A percentile compares a stretch with the other conserved stretches of the same genome.
phyloP scores from a whole-genome alignment of 92 coral and sea anemone genomes.

The Micromussa lordhowensis region DNA sequence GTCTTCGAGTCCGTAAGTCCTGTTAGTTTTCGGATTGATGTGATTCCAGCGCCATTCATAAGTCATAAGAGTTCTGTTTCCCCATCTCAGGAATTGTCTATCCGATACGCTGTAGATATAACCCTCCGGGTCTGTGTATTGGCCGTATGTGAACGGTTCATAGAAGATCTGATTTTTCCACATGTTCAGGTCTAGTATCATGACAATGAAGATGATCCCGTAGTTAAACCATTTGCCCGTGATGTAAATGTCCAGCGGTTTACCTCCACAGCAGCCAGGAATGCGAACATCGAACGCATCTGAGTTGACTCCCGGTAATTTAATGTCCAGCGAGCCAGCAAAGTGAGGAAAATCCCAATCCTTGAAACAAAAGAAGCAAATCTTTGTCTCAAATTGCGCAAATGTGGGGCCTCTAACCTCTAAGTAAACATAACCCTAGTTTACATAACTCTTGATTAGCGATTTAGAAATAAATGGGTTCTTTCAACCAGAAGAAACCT shows the following conservation, averaged over 20 bases:
- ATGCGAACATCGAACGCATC: constrained; percentile 68
- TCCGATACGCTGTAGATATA: constrained; percentile 84
- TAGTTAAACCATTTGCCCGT: constrained; percentile 94
- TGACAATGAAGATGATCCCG: constrained; percentile 85
- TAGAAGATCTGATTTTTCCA: constrained; percentile 94
- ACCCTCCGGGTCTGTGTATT: constrained; percentile 79
- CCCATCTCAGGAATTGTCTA: constrained; percentile 79
- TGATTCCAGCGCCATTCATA: constrained; percentile 86
- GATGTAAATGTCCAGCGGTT: constrained; percentile 75
- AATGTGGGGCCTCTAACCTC: too few species aligned
- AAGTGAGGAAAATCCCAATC: constrained; percentile 94
- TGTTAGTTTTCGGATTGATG: constrained; percentile 83
- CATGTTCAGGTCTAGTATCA: constrained; percentile 89
- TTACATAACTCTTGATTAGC: too few species aligned
- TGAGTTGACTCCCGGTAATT: constrained; percentile 83
- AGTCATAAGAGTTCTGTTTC: constrained; percentile 64
- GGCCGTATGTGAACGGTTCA: constrained; percentile 78
- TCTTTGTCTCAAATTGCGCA: background rate
- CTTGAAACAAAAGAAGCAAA: constrained; percentile 15
- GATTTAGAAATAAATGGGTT: background rate
- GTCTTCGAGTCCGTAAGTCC: constrained; percentile 79
- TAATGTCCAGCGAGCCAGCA: constrained; percentile 81
- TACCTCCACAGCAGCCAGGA: constrained; percentile 72
- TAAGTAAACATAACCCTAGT: too few species aligned
- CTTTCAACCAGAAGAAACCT: background rate